phyloP scores from a whole-genome alignment of 2,797 vertebrate species.

The Centroberyx gerrardi region DNA sequence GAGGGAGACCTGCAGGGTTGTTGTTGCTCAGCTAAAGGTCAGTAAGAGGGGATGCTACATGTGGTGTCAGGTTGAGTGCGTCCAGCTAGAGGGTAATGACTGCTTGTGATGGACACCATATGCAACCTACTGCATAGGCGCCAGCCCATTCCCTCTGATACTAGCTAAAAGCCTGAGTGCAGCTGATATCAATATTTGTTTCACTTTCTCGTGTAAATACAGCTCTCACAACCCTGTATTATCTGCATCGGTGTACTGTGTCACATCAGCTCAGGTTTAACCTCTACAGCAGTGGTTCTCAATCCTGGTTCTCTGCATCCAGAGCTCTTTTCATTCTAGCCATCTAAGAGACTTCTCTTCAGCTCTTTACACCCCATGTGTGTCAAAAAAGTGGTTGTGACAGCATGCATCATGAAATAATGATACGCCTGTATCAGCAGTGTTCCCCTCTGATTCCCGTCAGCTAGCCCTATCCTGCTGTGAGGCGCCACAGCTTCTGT shows the following conservation, averaged over 20 bases:
- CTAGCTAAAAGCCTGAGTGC: slow-evolving; percentile 10
- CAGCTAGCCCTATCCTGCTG: background rate
- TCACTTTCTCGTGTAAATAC: background rate
- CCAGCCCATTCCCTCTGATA: slow-evolving; percentile 23
- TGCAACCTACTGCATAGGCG: slow-evolving; percentile 37
- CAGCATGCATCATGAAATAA: slow-evolving; percentile 20
- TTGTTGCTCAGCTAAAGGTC: slow-evolving; percentile 63
- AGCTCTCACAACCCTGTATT: background rate
- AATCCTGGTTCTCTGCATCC: too few species aligned
- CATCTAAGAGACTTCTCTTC: background rate
- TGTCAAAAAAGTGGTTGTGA: slow-evolving; percentile 27
- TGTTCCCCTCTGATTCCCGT: background rate
- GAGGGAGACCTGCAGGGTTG: slow-evolving; percentile 36
- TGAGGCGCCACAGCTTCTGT: slow-evolving; percentile 9
- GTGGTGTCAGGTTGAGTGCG: slow-evolving; percentile 50
- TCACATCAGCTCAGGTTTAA: background rate
- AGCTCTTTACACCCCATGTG: background rate
- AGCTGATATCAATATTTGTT: background rate
- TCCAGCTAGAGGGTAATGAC: slow-evolving; percentile 56
- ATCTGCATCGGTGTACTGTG: background rate
- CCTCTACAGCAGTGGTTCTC: background rate
- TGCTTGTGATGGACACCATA: slow-evolving; percentile 61
- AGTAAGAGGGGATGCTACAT: slow-evolving; percentile 55
- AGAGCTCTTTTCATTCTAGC: background rate
- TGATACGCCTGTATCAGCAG: slow-evolving; percentile 13